Base-by-base conservation (phyloP, 2,113 vertebrate genomes). In the Cheilinus undulatus region DNA sequence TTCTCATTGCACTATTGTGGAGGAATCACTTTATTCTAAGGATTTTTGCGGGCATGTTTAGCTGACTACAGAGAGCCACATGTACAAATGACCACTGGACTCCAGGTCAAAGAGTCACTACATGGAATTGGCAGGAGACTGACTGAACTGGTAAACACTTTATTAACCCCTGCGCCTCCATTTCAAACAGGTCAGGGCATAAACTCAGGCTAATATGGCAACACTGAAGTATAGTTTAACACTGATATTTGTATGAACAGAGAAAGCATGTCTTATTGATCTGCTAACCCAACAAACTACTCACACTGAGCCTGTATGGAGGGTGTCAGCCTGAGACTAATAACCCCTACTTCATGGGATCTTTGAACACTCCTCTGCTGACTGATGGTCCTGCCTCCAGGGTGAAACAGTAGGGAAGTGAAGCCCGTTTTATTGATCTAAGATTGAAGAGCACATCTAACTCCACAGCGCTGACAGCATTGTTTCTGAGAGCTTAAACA, bases 101-200 rank as follows among this genome's bases (percentile, higher is more conserved):
- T 65, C 42, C 26, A 19, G 46, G 53, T 62, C 78, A 8, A n/a
- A 23, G 32, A 56, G 68, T 46, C 51, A 0, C 15, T 59, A 52
- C 71, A 58, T 9, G 1, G 26, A 74, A 69, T 40, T 65, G 71
- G 70, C 3, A 42, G 58, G 46, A 62, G 60, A 56, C 52, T 52
- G 22, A 28, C 67, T 43, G 36, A 68, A 17, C 65, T 83, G 56
- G 32, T 66, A 76, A 76, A 22, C 2, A 51, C 32, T 86, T 71
- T 76, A 83, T 83, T 59, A 74, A 60, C 51, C 66, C 63, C 80
- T 8, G 8, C 8, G 1, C 75, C 78, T 71, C 53, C 57, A 62
- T 54, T 72, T 72, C 64, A 60, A 38, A 72, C 61, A 57, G 50
- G 40, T 72, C 28, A 43, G 40, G 43, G 46, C 38, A 1, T 34